phyloP scores from a whole-genome alignment of 2,113 vertebrate genomes.

The Coreoperca whiteheadi region DNA sequence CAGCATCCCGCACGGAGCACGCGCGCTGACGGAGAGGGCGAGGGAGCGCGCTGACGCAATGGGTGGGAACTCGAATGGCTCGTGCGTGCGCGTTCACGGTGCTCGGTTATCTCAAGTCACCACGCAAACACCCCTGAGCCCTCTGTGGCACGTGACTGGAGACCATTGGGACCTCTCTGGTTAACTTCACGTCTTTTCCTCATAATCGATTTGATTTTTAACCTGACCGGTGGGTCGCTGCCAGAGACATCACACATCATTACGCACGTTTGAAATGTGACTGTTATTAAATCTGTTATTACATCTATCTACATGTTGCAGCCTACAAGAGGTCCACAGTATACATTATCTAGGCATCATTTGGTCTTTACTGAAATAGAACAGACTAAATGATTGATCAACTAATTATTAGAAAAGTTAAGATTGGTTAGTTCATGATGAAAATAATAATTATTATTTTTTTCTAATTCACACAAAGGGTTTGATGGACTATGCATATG shows the following conservation, averaged over 20 bases:
- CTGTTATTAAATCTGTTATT: no score
- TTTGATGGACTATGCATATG: not conserved
- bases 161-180: conserved; percentile 27
- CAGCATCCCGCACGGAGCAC: conserved; percentile 85
- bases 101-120: conserved; percentile 52
- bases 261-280: not conserved
- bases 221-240: not conserved
- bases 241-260: not conserved
- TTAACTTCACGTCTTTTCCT: not conserved
- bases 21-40: conserved; percentile 78
- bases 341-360: not conserved
- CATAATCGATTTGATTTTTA: not conserved
- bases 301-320: not conserved
- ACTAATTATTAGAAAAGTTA: not conserved
- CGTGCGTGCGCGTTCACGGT: conserved; percentile 75
- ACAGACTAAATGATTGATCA: not conserved
- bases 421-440: not conserved
- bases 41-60: conserved; percentile 82
- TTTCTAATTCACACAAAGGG: not conserved
- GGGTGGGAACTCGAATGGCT: conserved; percentile 70
- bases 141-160: conserved; percentile 32
- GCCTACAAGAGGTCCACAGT: not conserved
- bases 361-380: not conserved
- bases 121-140: conserved; percentile 44
- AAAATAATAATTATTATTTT: no score